Conservation (phyloP, 1,140 invertebrate genomes). For the Lordiphosa mommai region DNA sequence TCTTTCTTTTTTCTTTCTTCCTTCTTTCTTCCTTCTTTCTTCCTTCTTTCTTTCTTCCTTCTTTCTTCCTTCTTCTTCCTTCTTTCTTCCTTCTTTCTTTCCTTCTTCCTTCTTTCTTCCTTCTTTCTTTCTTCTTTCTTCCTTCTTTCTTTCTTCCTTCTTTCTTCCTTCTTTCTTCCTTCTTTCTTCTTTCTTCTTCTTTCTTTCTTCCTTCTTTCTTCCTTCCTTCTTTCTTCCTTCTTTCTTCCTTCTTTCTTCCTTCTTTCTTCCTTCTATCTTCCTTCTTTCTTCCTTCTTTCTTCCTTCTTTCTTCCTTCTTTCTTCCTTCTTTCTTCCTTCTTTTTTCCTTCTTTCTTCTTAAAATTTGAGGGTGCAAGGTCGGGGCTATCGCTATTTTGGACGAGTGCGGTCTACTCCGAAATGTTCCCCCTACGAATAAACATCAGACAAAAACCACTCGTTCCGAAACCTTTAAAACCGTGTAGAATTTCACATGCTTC, state of each 20-base stretch:
- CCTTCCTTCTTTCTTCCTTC: background rate
- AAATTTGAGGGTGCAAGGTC: too few species aligned
- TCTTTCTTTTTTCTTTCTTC: background rate
- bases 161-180: background rate
- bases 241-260: background rate
- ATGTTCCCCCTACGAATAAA: too few species aligned
- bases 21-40: background rate
- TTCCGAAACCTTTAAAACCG: too few species aligned
- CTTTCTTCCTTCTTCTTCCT: background rate
- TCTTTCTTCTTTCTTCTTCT: constrained; percentile 17
- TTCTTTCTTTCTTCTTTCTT: background rate
- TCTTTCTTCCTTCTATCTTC: too few species aligned
- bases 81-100: background rate
- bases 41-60: background rate
- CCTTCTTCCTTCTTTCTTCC: background rate
- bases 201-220: background rate
- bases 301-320: too few species aligned
- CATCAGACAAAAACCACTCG: too few species aligned
- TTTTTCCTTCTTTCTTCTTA: too few species aligned
- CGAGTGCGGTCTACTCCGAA: too few species aligned
- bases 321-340: too few species aligned
- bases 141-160: background rate
- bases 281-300: too few species aligned
- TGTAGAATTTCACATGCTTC: too few species aligned
- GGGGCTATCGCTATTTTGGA: too few species aligned